A percentile compares a stretch with the other conserved stretches of the same genome.
phyloP scores from a whole-genome alignment of 2,797 vertebrate species.

The Oreortyx pictus region DNA sequence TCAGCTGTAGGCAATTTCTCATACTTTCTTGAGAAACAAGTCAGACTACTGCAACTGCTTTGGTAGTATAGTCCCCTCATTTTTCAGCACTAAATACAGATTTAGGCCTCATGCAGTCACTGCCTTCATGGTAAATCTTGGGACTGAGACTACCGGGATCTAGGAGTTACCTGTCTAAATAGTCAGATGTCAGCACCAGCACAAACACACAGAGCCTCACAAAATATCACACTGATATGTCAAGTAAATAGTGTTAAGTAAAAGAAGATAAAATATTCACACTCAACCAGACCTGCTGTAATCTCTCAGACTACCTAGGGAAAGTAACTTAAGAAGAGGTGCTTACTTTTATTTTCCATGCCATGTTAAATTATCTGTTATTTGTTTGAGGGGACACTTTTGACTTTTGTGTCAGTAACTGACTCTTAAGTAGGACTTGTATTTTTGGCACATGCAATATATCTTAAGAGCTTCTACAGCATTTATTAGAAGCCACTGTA shows the following conservation, averaged over 20 bases:
- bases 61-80: neutral
- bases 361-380: neutral
- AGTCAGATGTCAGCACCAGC: neutral
- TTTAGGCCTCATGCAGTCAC: neutral
- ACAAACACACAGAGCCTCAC: neutral
- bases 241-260: neutral
- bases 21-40: rapidly evolving
- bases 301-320: neutral
- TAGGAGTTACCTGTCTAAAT: neutral
- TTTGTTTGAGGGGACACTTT: neutral
- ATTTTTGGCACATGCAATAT: neutral
- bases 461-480: neutral
- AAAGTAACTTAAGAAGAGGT: neutral
- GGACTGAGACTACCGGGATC: neutral
- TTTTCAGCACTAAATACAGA: neutral
- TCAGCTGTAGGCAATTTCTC: neutral
- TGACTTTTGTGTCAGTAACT: neutral
- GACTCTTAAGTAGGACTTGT: neutral
- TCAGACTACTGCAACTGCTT: neutral
- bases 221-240: neutral
- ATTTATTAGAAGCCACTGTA: neutral
- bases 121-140: neutral
- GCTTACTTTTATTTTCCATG: neutral
- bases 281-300: neutral
- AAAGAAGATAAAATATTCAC: neutral